A percentile compares a stretch with the other conserved stretches of the same genome.
Conservation (phyloP, 2,888 invertebrate species). For the Apodemia duryi region DNA sequence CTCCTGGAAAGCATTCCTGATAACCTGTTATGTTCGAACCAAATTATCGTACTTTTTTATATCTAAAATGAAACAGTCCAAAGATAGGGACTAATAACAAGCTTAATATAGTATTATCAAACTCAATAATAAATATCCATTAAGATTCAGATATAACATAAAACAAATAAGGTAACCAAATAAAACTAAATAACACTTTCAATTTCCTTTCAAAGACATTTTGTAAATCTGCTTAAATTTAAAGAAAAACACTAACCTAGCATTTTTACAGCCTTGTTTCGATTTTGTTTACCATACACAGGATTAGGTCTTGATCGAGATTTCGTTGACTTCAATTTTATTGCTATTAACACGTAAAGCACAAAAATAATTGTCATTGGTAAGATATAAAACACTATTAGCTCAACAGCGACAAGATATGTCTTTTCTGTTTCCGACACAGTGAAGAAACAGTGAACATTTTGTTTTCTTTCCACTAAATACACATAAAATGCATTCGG, state of each 20-base stretch:
- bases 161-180: no score
- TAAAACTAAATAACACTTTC: no score
- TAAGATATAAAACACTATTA: slow-evolving; percentile 89
- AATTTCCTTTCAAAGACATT: no score
- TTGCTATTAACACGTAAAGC: slow-evolving; percentile 87
- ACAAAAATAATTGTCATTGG: slow-evolving; percentile 91
- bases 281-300: slow-evolving; percentile 56
- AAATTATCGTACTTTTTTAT: no score
- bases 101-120: no score
- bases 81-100: no score
- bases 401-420: slow-evolving; percentile 75
- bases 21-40: no score
- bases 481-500: slow-evolving; percentile 79
- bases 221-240: neutral
- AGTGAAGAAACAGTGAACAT: slow-evolving; percentile 57
- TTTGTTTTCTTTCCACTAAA: slow-evolving; percentile 42
- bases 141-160: no score
- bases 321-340: slow-evolving; percentile 82
- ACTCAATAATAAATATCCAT: no score
- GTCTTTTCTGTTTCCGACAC: slow-evolving; percentile 38
- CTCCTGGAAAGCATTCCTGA: no score
- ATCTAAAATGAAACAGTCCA: no score
- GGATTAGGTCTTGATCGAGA: slow-evolving; percentile 72
- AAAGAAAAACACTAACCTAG: slow-evolving; percentile 81
- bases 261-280: slow-evolving; percentile 86